Conservation (phyloP, 2,113 vertebrate genomes). For the Labrus mixtus region DNA sequence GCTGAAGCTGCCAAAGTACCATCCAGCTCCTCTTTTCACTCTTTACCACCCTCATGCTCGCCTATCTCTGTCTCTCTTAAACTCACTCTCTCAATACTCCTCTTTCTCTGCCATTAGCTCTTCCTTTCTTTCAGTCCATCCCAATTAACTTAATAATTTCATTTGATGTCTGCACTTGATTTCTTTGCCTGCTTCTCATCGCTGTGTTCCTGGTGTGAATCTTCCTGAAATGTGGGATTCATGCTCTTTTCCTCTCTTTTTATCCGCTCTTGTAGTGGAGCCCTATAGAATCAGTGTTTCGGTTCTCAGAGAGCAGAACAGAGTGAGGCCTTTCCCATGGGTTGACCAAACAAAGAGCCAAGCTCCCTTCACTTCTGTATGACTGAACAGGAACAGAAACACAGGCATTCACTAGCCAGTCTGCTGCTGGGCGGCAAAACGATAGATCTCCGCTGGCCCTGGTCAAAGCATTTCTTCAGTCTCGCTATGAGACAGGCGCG, state of each 20-base stretch:
- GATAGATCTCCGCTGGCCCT: conserved; percentile 53
- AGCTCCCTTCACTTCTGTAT: conserved; percentile 77
- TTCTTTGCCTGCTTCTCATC: background rate
- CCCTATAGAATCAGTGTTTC: conserved; percentile 66
- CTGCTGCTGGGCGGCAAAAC: conserved; percentile 55
- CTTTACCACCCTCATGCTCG: conserved; percentile 49
- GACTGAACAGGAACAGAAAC: conserved; percentile 80
- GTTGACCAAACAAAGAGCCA: conserved; percentile 74
- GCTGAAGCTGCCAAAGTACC: conserved; percentile 80
- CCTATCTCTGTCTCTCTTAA: conserved; percentile 50
- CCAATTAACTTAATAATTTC: conserved; percentile 39
- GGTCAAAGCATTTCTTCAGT: conserved; percentile 35
- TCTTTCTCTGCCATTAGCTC: conserved; percentile 23
- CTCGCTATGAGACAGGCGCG: conserved; percentile 19
- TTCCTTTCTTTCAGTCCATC: conserved; percentile 31
- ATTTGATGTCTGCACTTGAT: conserved; percentile 12
- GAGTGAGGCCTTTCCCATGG: conserved; percentile 77
- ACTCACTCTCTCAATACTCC: conserved; percentile 30
- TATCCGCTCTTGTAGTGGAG: conserved; percentile 24
- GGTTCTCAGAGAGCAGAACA: conserved; percentile 72
- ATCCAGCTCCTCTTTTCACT: conserved; percentile 77
- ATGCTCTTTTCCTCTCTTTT: conserved; percentile 11
- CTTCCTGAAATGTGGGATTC: conserved; percentile 52
- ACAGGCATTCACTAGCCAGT: conserved; percentile 63
- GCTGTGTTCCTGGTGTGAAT: conserved; percentile 39